Conservation (phyloP, 2,888 invertebrate species). For the Aspidapion aeneum region DNA sequence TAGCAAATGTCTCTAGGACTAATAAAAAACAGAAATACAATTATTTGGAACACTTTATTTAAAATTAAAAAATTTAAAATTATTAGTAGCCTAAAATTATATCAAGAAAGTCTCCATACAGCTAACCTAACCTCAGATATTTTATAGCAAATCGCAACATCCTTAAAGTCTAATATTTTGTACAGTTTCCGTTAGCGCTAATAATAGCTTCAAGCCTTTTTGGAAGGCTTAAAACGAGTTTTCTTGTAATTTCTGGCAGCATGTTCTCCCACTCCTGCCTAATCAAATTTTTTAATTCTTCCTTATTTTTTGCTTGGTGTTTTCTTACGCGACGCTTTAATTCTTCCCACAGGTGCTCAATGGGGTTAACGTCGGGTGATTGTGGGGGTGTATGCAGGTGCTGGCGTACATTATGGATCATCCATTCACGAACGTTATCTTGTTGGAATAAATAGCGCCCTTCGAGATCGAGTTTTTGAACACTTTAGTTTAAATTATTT, state of each 20-base stretch:
- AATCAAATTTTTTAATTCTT: too few relatives aligned
- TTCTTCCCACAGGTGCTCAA: conserved; percentile 11
- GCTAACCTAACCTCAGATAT: too few relatives aligned
- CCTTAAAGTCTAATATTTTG: conserved; percentile 8
- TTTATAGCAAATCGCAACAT: conserved; percentile 5
- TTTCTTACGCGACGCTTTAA: conserved; percentile 8
- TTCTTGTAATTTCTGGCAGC: neutral
- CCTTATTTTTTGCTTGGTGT: conserved; percentile 1
- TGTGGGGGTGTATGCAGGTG: conserved; percentile 3
- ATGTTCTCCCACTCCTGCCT: conserved; percentile 10
- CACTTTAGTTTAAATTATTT: neutral
- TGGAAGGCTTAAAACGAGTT: conserved; percentile 9
- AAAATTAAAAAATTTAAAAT: neutral
- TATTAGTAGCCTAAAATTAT: neutral
- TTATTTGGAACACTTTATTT: neutral
- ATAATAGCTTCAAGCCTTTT: conserved; percentile 9
- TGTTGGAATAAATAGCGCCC: conserved; percentile 4
- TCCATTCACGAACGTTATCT: conserved; percentile 7
- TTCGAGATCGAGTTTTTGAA: conserved; percentile 6
- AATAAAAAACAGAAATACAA: neutral
- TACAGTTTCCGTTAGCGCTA: conserved; percentile 8
- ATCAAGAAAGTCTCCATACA: neutral
- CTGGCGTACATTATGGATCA: too few relatives aligned
- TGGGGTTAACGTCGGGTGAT: conserved; percentile 8
- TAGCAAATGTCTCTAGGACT: neutral